Evolutionary conservation across 2,797 vertebrate species (phyloP).

Genomic region (Agapornis canus): DNA sequence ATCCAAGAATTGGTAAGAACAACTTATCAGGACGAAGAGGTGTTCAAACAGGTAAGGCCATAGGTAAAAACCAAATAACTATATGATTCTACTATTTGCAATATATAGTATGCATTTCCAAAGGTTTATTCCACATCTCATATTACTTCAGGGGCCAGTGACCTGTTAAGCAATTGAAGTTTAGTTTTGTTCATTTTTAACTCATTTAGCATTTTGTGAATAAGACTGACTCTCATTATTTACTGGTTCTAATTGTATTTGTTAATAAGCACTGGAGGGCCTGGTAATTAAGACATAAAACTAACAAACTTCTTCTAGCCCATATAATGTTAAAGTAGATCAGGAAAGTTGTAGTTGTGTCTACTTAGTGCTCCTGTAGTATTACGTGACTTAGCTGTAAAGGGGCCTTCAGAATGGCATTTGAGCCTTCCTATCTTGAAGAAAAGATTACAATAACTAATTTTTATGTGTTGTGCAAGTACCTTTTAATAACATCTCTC

Average conservation of each 20-base stretch:
- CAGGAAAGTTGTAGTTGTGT: neutral
- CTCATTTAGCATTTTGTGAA: neutral
- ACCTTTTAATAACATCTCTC: neutral
- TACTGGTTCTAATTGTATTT: neutral
- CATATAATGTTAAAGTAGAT: neutral
- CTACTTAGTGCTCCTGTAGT: neutral
- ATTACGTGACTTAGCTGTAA: neutral
- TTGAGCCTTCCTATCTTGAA: neutral
- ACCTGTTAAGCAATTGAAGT: neutral
- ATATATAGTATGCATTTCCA: neutral
- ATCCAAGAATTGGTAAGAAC: slow-evolving; percentile 96
- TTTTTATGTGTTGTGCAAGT: neutral
- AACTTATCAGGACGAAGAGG: slow-evolving; percentile 94
- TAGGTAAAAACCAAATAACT: neutral
- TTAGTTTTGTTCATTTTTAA: neutral
- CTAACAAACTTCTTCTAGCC: neutral
- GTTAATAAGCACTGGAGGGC: neutral
- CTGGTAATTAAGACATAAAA: neutral
- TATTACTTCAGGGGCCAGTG: neutral
- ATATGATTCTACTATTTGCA: neutral
- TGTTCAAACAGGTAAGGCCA: slow-evolving; percentile 30
- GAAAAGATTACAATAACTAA: neutral
- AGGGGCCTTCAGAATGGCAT: neutral
- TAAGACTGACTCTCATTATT: neutral
- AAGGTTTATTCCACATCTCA: neutral